These are phyloP conservation scores for Poeciliopsis turrubarensis DNA, from an alignment of 2,113 vertebrate genomes.

Conservation along the genomic window DNA sequence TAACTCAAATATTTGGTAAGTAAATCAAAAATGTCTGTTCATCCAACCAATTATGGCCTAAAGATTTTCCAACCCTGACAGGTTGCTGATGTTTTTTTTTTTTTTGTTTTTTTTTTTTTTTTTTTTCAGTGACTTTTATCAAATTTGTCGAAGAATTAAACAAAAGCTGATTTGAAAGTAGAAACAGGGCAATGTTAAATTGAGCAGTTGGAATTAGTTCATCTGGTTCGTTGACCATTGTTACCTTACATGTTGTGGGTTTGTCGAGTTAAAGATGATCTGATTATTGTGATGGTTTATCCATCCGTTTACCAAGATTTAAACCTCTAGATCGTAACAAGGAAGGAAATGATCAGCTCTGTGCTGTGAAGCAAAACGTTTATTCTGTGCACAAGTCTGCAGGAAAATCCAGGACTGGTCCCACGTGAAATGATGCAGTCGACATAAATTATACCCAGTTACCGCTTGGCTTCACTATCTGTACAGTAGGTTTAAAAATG, in stretches of 20 bases:
- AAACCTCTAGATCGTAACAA: not conserved
- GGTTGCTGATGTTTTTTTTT: not conserved
- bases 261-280: constrained; percentile 4
- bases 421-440: no score
- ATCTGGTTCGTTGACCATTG: not conserved
- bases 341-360: not conserved
- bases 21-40: not conserved
- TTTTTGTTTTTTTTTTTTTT: constrained; percentile 13
- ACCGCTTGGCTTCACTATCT: not conserved
- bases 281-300: not conserved
- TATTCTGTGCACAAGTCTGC: not conserved
- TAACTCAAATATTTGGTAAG: not conserved
- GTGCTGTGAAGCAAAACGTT: not conserved
- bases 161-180: not conserved
- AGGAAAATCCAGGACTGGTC: not conserved
- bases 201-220: not conserved
- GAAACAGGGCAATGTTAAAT: not conserved
- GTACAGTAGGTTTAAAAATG: not conserved
- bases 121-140: constrained; percentile 9
- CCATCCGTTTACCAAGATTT: not conserved
- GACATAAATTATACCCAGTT: not conserved
- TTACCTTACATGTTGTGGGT: not conserved
- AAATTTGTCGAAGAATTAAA: no score
- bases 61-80: not conserved
- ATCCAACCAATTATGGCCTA: constrained; percentile 13